phyloP scores from a whole-genome alignment of 1,140 invertebrate species.

The Grapholita molesta region DNA sequence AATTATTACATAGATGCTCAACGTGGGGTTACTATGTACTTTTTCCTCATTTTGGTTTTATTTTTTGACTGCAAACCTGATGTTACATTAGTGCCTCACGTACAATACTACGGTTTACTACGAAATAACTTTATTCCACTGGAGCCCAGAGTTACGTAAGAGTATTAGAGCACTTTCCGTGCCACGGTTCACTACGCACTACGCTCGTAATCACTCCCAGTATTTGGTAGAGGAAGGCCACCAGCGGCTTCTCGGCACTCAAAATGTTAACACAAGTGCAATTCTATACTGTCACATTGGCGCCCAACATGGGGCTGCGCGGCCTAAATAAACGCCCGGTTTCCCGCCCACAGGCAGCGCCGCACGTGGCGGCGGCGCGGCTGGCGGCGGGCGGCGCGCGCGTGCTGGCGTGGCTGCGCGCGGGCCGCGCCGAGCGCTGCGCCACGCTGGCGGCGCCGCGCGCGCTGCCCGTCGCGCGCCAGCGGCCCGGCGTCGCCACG shows the following conservation, averaged over 20 bases:
- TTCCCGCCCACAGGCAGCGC: conserved; percentile 44
- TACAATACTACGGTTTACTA: neutral
- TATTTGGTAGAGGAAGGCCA: too few relatives aligned
- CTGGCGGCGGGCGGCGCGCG: conserved; percentile 41
- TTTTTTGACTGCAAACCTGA: neutral
- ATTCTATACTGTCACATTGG: too few relatives aligned
- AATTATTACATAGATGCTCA: neutral
- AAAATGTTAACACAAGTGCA: too few relatives aligned
- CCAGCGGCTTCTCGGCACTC: too few relatives aligned
- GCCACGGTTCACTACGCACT: too few relatives aligned
- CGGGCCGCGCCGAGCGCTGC: conserved; percentile 56
- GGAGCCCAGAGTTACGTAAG: too few relatives aligned
- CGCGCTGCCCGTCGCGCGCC: conserved; percentile 56
- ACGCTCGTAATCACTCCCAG: too few relatives aligned
- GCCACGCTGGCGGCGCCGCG: conserved; percentile 66
- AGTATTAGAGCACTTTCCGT: too few relatives aligned
- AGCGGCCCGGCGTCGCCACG: conserved; percentile 64
- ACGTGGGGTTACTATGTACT: neutral
- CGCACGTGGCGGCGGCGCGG: conserved; percentile 48
- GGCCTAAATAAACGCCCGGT: too few relatives aligned
- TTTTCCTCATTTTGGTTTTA: neutral
- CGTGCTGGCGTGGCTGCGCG: conserved; percentile 55
- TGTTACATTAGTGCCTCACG: neutral
- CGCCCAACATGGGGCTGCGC: neutral
- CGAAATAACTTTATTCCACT: too few relatives aligned